A percentile compares a stretch with the other conserved stretches of the same genome.
Evolutionary conservation across 1,140 invertebrate species (phyloP).

Genomic region (Himalopsyche phryganea): DNA sequence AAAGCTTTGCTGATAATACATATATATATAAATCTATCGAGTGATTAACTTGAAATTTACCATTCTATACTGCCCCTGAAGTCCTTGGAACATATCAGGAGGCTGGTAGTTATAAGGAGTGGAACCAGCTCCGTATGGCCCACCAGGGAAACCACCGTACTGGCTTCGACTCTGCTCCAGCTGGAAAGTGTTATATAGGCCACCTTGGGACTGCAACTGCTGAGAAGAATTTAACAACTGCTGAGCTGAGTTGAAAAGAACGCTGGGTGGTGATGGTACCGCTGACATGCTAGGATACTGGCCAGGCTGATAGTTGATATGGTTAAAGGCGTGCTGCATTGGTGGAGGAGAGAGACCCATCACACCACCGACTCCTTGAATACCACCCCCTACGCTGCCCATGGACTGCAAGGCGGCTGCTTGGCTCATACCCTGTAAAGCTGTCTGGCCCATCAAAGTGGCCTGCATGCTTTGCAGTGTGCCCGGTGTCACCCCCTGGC

Average conservation of each 20-base stretch:
- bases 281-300: conserved; percentile 75
- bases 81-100: conserved; percentile 77
- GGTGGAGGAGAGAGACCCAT: conserved; percentile 56
- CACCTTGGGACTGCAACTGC: conserved; percentile 70
- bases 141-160: conserved; percentile 48
- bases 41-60: too few species aligned
- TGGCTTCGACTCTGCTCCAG: conserved; percentile 49
- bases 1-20: too few species aligned
- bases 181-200: conserved; percentile 56
- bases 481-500: conserved; percentile 21
- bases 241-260: conserved; percentile 73
- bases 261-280: conserved; percentile 76
- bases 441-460: conserved; percentile 25
- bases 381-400: conserved; percentile 17
- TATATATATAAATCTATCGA: too few species aligned
- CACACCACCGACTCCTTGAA: conserved; percentile 30
- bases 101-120: conserved; percentile 55
- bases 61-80: conserved; percentile 71
- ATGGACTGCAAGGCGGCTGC: conserved; percentile 28
- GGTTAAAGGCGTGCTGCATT: conserved; percentile 48
- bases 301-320: conserved; percentile 47
- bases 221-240: conserved; percentile 65
- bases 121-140: conserved; percentile 50
- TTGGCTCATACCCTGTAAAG: conserved; percentile 20
- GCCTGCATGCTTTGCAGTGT: conserved; percentile 33